Conservation (phyloP, 2,888 invertebrate species). For the Panzeria rudis region DNA sequence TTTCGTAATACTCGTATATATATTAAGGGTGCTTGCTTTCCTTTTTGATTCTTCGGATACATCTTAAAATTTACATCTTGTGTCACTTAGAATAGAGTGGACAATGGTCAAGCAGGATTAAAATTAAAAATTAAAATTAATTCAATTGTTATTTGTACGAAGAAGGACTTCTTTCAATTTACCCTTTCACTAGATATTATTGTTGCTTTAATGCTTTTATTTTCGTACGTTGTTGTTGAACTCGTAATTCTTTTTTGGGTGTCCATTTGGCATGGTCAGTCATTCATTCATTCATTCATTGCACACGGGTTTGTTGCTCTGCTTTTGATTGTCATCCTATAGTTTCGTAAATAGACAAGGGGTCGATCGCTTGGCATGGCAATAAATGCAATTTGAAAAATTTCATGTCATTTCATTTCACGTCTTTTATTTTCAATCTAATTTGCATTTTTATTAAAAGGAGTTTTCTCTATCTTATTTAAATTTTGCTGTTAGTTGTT, state of each 20-base stretch:
- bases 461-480: constrained; percentile 17
- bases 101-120: constrained; percentile 76
- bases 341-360: constrained; percentile 7
- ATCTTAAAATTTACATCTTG: constrained; percentile 50
- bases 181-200: constrained; percentile 6
- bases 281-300: constrained; percentile 12
- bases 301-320: constrained; percentile 66
- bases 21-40: constrained; percentile 43
- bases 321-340: constrained; percentile 71
- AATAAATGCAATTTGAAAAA: constrained; percentile 63
- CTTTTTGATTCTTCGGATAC: not conserved
- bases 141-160: constrained; percentile 69
- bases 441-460: constrained; percentile 75
- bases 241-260: constrained; percentile 54
- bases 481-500: not conserved
- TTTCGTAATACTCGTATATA: not conserved
- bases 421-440: constrained; percentile 57
- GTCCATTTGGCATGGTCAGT: constrained; percentile 28
- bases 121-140: constrained; percentile 73
- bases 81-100: constrained; percentile 61
- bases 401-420: constrained; percentile 44
- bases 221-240: constrained; percentile 38
- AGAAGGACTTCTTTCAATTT: constrained; percentile 18
- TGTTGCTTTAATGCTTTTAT: constrained; percentile 2
- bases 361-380: constrained; percentile 19